Evolutionary conservation across 2,113 vertebrate genomes (phyloP).

Genomic region (Geothlypis trichas): DNA sequence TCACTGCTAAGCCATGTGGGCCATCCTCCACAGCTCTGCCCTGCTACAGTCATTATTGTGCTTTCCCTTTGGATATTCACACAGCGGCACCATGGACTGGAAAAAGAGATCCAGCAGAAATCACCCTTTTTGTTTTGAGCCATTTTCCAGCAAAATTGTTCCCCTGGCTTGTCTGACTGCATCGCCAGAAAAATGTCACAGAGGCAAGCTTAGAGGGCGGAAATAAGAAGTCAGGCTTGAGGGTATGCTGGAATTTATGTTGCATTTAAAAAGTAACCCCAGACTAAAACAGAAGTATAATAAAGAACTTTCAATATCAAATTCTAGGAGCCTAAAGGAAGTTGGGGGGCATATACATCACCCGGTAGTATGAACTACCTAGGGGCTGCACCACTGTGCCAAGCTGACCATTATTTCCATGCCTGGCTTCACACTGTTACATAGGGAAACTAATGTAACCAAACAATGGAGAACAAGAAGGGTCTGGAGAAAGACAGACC

Average conservation of each 20-base stretch:
- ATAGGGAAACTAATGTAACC: not conserved
- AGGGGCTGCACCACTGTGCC: not conserved
- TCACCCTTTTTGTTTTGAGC: not conserved
- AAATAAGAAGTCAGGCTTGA: not conserved
- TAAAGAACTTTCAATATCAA: not conserved
- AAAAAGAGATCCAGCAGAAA: not conserved
- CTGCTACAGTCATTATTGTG: not conserved
- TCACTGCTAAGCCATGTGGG: not conserved
- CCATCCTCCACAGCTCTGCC: not conserved
- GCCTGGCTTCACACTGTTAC: fast-evolving
- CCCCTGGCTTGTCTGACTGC: not conserved
- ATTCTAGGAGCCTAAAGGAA: not conserved
- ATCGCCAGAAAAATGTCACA: not conserved
- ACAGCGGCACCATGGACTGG: not conserved
- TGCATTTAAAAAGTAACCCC: not conserved
- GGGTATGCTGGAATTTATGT: not conserved
- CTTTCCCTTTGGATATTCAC: not conserved
- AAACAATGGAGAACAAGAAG: not conserved
- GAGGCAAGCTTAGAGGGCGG: not conserved
- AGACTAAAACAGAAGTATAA: not conserved
- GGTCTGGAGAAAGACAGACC: not conserved
- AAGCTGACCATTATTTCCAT: not conserved
- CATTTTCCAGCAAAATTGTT: not conserved
- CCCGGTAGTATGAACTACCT: not conserved
- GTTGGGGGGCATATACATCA: not conserved